A percentile compares a stretch with the other conserved stretches of the same genome.
Evolutionary conservation across 2,113 vertebrate genomes (phyloP).

Genomic region (Percina caprodes): DNA sequence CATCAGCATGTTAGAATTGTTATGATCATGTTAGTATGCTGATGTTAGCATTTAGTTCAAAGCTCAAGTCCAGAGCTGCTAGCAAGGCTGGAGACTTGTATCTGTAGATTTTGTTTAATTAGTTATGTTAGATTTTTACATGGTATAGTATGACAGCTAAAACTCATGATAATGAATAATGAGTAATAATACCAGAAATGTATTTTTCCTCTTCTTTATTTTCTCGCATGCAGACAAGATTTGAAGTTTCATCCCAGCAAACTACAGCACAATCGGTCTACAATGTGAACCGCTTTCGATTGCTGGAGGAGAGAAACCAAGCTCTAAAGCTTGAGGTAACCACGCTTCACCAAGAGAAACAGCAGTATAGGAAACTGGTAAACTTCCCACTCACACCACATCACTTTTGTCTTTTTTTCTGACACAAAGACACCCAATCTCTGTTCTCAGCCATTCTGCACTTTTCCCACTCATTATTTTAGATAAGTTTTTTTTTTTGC

Average conservation of each 20-base stretch:
- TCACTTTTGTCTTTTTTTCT: background rate
- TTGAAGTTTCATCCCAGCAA: conserved; percentile 75
- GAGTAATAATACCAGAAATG: background rate
- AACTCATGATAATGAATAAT: background rate
- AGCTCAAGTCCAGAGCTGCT: background rate
- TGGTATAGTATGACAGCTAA: background rate
- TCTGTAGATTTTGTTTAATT: background rate
- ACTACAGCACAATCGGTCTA: conserved; percentile 57
- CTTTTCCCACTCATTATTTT: conserved; percentile 10
- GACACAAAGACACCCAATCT: background rate
- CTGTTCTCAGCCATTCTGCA: background rate
- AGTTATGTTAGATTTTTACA: background rate
- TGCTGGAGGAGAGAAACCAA: conserved; percentile 77
- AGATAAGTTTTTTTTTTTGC: background rate
- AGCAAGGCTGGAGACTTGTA: background rate
- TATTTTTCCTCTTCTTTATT: background rate
- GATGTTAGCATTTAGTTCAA: background rate
- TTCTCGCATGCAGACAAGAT: conserved; percentile 76
- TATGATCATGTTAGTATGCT: background rate
- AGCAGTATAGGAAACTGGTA: conserved; percentile 74
- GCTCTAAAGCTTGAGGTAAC: conserved; percentile 77
- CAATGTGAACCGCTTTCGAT: conserved; percentile 57
- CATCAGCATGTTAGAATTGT: background rate
- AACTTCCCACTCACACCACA: conserved; percentile 46
- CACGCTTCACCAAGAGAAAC: conserved; percentile 71